Conservation (phyloP, 2,113 vertebrate genomes). For the Carassius gibelio region DNA sequence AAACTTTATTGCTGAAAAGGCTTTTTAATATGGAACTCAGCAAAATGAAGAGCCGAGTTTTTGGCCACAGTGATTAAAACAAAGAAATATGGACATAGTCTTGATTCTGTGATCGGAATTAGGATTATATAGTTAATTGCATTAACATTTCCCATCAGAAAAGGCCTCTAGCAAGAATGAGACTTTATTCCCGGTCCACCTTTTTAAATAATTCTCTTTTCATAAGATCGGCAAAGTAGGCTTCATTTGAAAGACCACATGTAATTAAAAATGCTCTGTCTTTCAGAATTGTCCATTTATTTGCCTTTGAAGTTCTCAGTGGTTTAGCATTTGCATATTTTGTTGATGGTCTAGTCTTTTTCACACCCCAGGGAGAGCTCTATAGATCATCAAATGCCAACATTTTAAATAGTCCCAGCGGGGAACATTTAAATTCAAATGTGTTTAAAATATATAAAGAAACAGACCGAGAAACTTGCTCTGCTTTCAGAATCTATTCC, state of each 20-base stretch:
- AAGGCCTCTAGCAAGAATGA: constrained; percentile 4
- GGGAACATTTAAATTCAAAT: constrained; percentile 11
- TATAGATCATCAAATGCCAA: constrained; percentile 37
- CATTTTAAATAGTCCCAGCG: constrained; percentile 23
- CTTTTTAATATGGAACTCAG: neutral
- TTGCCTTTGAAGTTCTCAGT: constrained; percentile 29
- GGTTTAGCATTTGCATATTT: constrained; percentile 27
- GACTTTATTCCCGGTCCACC: constrained; percentile 18
- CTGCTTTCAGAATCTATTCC: neutral
- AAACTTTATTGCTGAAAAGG: constrained; percentile 13
- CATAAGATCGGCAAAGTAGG: constrained; percentile 7
- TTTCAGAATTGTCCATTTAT: constrained; percentile 17
- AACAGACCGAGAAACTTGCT: neutral
- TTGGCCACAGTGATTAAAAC: constrained; percentile 6
- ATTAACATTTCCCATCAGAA: constrained; percentile 22
- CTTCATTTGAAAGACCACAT: constrained; percentile 12
- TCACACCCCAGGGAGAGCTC: constrained; percentile 22
- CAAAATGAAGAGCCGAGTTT: neutral
- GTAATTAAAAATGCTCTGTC: constrained; percentile 17
- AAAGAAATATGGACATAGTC: neutral
- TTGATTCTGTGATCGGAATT: neutral
- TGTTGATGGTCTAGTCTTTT: constrained; percentile 36
- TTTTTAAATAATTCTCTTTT: constrained; percentile 19
- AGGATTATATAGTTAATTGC: constrained; percentile 14
- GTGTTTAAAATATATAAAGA: constrained; percentile 1